phyloP scores from a whole-genome alignment of 2,797 vertebrate genomes.

The Urosaurus nigricauda region DNA sequence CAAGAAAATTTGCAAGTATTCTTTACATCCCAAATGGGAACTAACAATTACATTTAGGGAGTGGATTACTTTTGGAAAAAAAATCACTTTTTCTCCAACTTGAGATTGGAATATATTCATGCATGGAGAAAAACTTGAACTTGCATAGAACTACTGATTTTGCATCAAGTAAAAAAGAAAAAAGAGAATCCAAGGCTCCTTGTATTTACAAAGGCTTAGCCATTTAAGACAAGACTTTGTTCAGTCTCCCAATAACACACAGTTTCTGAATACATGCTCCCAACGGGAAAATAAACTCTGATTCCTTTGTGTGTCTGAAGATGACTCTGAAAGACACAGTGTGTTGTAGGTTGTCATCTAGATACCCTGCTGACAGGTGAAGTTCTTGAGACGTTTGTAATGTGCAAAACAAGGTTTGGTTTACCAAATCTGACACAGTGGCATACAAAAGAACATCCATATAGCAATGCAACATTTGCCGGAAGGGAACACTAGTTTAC shows the following conservation, averaged over 20 bases:
- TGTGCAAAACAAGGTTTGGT: neutral
- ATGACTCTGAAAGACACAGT: neutral
- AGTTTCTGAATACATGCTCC: neutral
- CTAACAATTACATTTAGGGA: too few relatives aligned
- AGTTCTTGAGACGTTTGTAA: neutral
- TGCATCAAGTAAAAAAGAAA: neutral
- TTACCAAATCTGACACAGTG: neutral
- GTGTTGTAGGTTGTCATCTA: neutral
- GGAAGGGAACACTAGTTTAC: neutral
- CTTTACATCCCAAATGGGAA: too few relatives aligned
- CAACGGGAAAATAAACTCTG: neutral
- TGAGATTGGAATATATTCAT: conserved; percentile 19
- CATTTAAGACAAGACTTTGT: neutral
- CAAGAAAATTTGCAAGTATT: too few relatives aligned
- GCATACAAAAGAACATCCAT: neutral
- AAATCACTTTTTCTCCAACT: conserved; percentile 45
- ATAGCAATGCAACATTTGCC: neutral
- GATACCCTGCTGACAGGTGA: neutral
- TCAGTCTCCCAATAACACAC: neutral
- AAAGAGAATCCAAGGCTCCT: neutral
- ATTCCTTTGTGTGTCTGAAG: neutral
- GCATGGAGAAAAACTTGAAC: conserved; percentile 11
- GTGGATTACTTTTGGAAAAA: conserved; percentile 39
- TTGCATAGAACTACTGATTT: neutral
- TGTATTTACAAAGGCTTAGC: neutral